These are phyloP conservation scores for Tillus elongatus DNA, from an alignment of 2,888 invertebrate species.

Conservation along the genomic window DNA sequence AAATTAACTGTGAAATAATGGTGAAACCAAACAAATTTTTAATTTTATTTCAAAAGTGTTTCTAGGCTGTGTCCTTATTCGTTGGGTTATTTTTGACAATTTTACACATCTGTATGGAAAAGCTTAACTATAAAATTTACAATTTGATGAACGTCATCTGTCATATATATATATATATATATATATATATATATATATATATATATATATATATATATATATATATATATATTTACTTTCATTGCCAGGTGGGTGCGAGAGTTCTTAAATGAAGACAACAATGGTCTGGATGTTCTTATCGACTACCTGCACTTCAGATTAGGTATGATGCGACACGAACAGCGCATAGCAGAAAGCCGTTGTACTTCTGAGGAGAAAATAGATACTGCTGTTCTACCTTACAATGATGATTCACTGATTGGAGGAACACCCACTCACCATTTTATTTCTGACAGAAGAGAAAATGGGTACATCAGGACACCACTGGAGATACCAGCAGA, in stretches of 20 bases:
- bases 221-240: too few species aligned
- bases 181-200: too few species aligned
- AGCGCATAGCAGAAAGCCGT: constrained; percentile 67
- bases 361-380: constrained; percentile 66
- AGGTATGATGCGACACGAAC: constrained; percentile 89
- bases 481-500: constrained; percentile 52
- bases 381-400: constrained; percentile 35
- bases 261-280: constrained; percentile 92
- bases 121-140: too few species aligned
- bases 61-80: too few species aligned
- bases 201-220: too few species aligned
- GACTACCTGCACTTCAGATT: constrained; percentile 94
- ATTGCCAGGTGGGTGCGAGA: constrained; percentile 99
- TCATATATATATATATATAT: too few species aligned
- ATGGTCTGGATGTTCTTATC: constrained; percentile 91
- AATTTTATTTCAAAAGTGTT: too few species aligned
- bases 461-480: constrained; percentile 40
- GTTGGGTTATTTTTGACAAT: too few species aligned
- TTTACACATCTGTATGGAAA: too few species aligned
- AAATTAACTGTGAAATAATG: too few species aligned
- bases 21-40: too few species aligned
- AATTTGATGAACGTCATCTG: too few species aligned
- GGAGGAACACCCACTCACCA: constrained; percentile 36
- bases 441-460: constrained; percentile 13
- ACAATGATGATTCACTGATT: constrained; percentile 26